These are phyloP conservation scores for Rhingia rostrata DNA, from an alignment of 2,888 invertebrate genomes.

Conservation along the genomic window DNA sequence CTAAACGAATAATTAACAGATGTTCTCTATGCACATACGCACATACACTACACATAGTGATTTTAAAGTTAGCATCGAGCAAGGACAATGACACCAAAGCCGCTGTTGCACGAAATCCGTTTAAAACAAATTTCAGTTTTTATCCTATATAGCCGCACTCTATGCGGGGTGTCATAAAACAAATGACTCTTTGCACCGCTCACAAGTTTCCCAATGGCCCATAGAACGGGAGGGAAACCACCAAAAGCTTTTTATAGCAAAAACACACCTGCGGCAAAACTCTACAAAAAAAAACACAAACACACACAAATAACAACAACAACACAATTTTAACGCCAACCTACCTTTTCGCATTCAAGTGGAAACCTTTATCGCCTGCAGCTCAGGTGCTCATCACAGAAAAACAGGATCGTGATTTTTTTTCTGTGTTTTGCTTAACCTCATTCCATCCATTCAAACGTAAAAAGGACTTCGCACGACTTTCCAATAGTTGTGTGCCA, in stretches of 20 bases:
- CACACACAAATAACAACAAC: conserved; percentile 3
- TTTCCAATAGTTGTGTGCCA: conserved; percentile 53
- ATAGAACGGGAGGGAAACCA: conserved; percentile 54
- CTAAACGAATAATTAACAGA: conserved; percentile 68
- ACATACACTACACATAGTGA: conserved; percentile 3
- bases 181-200: conserved; percentile 52
- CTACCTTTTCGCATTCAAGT: conserved; percentile 51
- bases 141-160: conserved; percentile 4
- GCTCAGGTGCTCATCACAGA: conserved; percentile 68
- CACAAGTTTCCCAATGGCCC: conserved; percentile 55
- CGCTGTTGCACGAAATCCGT: conserved; percentile 21
- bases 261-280: conserved; percentile 60
- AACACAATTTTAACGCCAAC: conserved; percentile 48
- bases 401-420: conserved; percentile 26
- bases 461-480: conserved; percentile 64
- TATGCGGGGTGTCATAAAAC: conserved; percentile 33
- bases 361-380: conserved; percentile 69
- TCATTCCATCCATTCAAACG: conserved; percentile 1
- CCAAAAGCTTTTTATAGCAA: conserved; percentile 62
- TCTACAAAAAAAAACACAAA: conserved; percentile 14
- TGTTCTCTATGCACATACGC: conserved; percentile 27
- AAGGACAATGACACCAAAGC: conserved; percentile 49
- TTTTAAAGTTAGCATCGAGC: conserved; percentile 10
- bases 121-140: conserved; percentile 36
- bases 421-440: conserved; percentile 10